Evolutionary conservation across 2,888 invertebrate species (phyloP).

Genomic region (Lasioglossum morio): DNA sequence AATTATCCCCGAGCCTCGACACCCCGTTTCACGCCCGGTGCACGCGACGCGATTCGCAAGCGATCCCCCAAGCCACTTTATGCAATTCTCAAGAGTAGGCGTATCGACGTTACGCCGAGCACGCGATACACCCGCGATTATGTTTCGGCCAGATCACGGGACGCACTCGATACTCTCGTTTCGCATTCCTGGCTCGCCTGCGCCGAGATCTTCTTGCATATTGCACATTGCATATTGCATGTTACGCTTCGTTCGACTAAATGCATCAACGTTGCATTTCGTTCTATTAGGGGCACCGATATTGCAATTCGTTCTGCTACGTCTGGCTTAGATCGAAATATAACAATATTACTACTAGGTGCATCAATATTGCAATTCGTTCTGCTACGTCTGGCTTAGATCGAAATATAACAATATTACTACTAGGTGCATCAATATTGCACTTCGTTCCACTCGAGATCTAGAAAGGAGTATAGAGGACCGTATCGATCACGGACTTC

Average conservation of each 20-base stretch:
- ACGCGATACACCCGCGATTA: slow-evolving; percentile 9
- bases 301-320: neutral
- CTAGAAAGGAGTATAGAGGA: neutral
- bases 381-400: no score
- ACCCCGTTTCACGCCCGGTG: slow-evolving; percentile 41
- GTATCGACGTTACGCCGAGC: slow-evolving; percentile 15
- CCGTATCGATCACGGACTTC: neutral
- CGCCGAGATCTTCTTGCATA: neutral
- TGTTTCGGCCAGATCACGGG: neutral
- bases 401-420: no score
- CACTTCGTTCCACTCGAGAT: neutral
- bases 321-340: no score
- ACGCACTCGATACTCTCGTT: slow-evolving; percentile 2
- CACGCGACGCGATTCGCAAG: slow-evolving; percentile 28
- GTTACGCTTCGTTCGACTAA: neutral
- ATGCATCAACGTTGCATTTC: neutral
- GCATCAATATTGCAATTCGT: neutral
- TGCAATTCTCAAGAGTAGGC: slow-evolving; percentile 1
- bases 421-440: neutral
- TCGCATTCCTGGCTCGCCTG: neutral
- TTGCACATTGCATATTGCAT: neutral
- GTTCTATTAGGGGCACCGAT: neutral
- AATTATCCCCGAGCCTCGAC: slow-evolving; percentile 47
- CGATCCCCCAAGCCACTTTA: slow-evolving; percentile 1
- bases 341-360: neutral